phyloP scores from a whole-genome alignment of 2,888 invertebrate genomes.

The Trichopria drosophilae region DNA sequence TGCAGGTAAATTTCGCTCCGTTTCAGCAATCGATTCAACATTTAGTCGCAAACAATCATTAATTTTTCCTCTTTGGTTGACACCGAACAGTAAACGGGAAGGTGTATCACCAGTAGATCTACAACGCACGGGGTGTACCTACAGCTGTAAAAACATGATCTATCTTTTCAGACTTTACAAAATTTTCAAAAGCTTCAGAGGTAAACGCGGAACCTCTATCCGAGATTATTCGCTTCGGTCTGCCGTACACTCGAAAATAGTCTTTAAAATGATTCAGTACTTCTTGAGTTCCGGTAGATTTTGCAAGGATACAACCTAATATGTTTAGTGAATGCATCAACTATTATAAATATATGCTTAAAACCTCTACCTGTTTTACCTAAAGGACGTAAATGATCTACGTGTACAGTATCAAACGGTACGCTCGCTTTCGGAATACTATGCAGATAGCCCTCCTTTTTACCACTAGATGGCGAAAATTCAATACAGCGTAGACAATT shows the following conservation, averaged over 20 bases:
- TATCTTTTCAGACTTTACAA: constrained; percentile 23
- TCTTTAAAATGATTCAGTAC: neutral
- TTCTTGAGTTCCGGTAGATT: neutral
- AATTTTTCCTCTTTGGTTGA: constrained; percentile 31
- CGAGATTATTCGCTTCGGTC: neutral
- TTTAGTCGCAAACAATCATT: too few species aligned
- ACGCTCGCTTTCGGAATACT: constrained; percentile 26
- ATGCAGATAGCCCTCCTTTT: constrained; percentile 38
- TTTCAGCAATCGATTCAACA: neutral
- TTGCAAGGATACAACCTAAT: neutral
- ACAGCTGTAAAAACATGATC: constrained; percentile 39
- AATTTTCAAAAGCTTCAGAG: constrained; percentile 32
- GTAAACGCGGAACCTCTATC: neutral
- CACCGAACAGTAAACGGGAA: constrained; percentile 41
- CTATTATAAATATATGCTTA: constrained; percentile 4
- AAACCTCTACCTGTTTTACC: neutral
- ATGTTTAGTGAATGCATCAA: constrained; percentile 17
- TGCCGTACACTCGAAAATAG: neutral
- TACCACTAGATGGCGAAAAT: constrained; percentile 16
- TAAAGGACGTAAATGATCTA: constrained; percentile 18
- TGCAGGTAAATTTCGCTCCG: constrained; percentile 3
- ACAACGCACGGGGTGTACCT: constrained; percentile 37
- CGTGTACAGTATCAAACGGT: constrained; percentile 13
- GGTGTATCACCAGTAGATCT: constrained; percentile 40
- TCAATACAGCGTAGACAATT: constrained; percentile 14